Conservation (phyloP, 2,113 vertebrate genomes). For the Dicentrarchus labrax region DNA sequence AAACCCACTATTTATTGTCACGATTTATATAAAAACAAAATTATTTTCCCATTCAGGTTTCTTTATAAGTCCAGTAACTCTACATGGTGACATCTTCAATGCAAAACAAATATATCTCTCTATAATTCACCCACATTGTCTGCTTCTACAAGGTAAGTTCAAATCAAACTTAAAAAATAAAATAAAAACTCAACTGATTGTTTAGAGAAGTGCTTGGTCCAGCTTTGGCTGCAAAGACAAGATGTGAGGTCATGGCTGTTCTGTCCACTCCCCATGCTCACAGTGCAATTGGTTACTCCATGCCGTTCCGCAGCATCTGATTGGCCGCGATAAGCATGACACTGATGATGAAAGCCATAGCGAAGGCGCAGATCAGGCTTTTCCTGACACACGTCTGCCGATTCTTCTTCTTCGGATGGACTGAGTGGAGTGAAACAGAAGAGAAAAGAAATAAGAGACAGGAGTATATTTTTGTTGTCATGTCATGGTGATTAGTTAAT, state of each 20-base stretch:
- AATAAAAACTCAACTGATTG: constrained; percentile 50
- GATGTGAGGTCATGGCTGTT: constrained; percentile 75
- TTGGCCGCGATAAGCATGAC: constrained; percentile 99
- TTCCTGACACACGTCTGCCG: constrained; percentile 98
- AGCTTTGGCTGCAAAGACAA: constrained; percentile 77
- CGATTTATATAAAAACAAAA: constrained; percentile 59
- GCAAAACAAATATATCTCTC: constrained; percentile 31
- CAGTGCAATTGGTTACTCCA: constrained; percentile 93
- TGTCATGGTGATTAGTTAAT: neutral
- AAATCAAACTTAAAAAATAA: constrained; percentile 43
- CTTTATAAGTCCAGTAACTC: constrained; percentile 42
- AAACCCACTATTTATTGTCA: constrained; percentile 28
- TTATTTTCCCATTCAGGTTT: constrained; percentile 42
- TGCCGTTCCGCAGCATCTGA: constrained; percentile 98
- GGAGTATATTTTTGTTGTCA: neutral
- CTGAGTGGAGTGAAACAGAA: constrained; percentile 74
- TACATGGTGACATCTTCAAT: constrained; percentile 52
- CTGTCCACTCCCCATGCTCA: constrained; percentile 79
- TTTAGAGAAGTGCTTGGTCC: constrained; percentile 75
- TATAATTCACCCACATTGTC: constrained; percentile 31
- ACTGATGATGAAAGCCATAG: constrained; percentile 99
- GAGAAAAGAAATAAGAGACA: constrained; percentile 5
- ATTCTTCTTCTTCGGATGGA: constrained; percentile 98
- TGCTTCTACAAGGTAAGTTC: constrained; percentile 34
- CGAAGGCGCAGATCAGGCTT: constrained; percentile 99